Conservation (phyloP, 2,888 invertebrate genomes). For the Cotesia congregata region DNA sequence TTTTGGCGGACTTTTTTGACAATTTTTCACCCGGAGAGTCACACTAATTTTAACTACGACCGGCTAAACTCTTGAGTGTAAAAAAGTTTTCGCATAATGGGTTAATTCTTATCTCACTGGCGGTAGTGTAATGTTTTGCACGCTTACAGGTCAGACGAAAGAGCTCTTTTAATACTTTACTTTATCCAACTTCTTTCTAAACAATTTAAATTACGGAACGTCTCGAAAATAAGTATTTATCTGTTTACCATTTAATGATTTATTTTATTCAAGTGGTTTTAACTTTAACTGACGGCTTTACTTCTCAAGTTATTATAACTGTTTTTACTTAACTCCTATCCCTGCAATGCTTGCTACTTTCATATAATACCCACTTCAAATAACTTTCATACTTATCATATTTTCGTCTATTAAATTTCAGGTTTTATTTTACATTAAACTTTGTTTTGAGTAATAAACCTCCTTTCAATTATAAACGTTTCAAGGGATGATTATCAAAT, state of each 20-base stretch:
- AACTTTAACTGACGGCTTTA: background rate
- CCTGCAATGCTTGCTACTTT: too few species aligned
- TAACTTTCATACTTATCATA: too few species aligned
- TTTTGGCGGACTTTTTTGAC: background rate
- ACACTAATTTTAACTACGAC: conserved; percentile 26
- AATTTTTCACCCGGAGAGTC: conserved; percentile 1
- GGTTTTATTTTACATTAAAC: too few species aligned
- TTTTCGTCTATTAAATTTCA: too few species aligned
- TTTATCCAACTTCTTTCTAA: conserved; percentile 5
- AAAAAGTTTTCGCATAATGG: conserved; percentile 38
- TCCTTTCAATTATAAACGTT: too few species aligned
- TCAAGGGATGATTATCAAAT: too few species aligned
- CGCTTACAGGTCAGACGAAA: conserved; percentile 9
- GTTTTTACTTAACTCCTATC: too few species aligned
- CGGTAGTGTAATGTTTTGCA: conserved; percentile 30
- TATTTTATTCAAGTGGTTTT: background rate
- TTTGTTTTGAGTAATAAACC: too few species aligned
- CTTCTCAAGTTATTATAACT: too few species aligned
- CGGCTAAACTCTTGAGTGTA: conserved; percentile 19
- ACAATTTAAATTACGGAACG: conserved; percentile 9
- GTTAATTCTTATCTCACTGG: conserved; percentile 37
- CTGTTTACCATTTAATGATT: background rate
- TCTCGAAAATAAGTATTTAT: conserved; percentile 3
- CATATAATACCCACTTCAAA: too few species aligned
- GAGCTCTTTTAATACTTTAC: conserved; percentile 2